Conservation (phyloP, 2,888 invertebrate genomes). For the Idaea straminata region DNA sequence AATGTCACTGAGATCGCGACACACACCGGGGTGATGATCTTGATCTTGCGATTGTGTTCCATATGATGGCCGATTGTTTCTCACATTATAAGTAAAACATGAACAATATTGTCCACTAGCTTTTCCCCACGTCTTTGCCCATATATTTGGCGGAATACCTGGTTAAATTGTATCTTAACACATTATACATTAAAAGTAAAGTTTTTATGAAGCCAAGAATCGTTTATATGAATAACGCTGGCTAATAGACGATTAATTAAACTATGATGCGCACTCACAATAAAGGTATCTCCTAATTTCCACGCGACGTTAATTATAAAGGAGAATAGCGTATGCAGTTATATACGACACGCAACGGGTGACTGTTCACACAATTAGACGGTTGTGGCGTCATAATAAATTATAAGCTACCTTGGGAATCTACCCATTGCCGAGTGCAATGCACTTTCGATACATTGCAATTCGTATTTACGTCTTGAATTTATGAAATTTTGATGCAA, state of each 20-base stretch:
- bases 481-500: background rate
- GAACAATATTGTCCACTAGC: background rate
- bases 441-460: constrained; percentile 24
- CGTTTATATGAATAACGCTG: background rate
- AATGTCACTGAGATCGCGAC: constrained; percentile 19
- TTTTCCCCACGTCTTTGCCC: background rate
- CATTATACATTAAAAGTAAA: too few relatives aligned
- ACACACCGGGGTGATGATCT: constrained; percentile 13
- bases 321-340: constrained; percentile 15
- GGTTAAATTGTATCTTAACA: background rate
- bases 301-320: background rate
- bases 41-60: constrained; percentile 18
- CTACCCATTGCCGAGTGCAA: constrained; percentile 29
- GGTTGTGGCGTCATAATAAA: constrained; percentile 33
- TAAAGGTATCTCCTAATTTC: background rate
- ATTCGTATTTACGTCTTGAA: background rate
- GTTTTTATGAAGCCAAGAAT: too few relatives aligned
- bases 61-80: background rate
- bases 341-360: constrained; percentile 21
- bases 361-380: constrained; percentile 40
- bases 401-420: constrained; percentile 36
- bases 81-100: background rate
- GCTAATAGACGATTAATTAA: background rate
- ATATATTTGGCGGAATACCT: background rate
- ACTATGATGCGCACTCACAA: background rate